Base-by-base conservation (phyloP, 92 coral and sea anemone species). In the Porites lobata region DNA sequence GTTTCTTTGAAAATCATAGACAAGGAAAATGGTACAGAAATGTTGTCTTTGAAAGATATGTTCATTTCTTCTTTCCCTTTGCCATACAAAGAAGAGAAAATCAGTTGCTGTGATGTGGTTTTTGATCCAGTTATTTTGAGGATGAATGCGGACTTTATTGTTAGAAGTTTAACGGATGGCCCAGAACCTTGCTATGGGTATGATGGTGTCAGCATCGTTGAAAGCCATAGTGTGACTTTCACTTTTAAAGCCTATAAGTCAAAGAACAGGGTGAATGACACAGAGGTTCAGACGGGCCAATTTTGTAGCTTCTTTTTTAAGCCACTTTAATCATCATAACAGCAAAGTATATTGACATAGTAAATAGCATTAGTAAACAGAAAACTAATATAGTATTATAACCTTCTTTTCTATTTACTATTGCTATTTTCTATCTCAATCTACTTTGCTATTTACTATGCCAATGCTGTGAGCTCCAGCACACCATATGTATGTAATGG, bases 121-220 rank as follows among this genome's bases (percentile, higher is more conserved):
- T 77, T 77, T 62, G 22, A 57, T 4, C 81, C 81, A 14, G 66
- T 77, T 62, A 20, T 32, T 77, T 14, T 77, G 18, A 24, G 38
- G 8, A 54, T 20, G 13, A 24, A 20, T 22, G 24, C 8, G 10
- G 21, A 24, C 5, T 77, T 54, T 19, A 4, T 18, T 22, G 53
- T 77, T 12, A 22, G 2, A 77, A 67, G 20, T 21, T 2, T 77
- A 24, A 57, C 57, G 1, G 19, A 1, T 21, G 81, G 81, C 24
- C 12, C 32, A 0, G 1, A 43, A 8, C 51, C 79, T 9, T 22
- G 32, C 21, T 50, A 15, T 56, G 79, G 79, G 38, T 2, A 8
- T 19, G 24, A 13, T 22, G 52, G 59, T 22, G 14, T 2, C 12
- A 2, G 4, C 13, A 19, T 50, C 13, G 50, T 69, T 29, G 14